These are phyloP conservation scores for Nesogale talazaci DNA, from an alignment of 2,113 vertebrate species.

Conservation along the genomic window DNA sequence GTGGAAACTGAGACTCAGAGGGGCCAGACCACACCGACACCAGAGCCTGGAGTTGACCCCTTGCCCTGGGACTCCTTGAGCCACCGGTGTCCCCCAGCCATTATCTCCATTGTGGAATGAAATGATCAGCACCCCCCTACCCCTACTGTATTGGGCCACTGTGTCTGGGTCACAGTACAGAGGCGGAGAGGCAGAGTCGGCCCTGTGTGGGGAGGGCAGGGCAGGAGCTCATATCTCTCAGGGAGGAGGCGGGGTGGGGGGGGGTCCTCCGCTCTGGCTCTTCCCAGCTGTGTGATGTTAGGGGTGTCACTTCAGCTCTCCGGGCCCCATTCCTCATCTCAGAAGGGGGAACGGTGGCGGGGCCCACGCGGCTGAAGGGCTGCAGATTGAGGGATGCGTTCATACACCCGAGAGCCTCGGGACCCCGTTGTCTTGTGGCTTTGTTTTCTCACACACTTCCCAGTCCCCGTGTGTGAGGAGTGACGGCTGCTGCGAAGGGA, in stretches of 20 bases:
- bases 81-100: neutral
- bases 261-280: neutral
- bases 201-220: too few species aligned
- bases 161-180: too few species aligned
- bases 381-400: neutral
- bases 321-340: neutral
- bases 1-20: neutral
- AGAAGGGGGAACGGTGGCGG: neutral
- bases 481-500: neutral
- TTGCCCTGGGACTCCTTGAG: neutral
- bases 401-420: too few species aligned
- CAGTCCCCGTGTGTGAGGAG: too few species aligned
- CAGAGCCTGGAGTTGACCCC: neutral
- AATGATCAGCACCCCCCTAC: too few species aligned
- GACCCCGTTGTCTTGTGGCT: too few species aligned
- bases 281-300: neutral
- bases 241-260: neutral
- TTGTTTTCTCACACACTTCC: too few species aligned
- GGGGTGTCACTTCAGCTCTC: neutral
- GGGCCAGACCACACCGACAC: too few species aligned
- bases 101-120: neutral
- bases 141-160: too few species aligned
- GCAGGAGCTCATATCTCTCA: neutral
- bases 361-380: accelerated
- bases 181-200: neutral